Evolutionary conservation across 2,888 invertebrate genomes (phyloP).

Genomic region (Eulithis testata): DNA sequence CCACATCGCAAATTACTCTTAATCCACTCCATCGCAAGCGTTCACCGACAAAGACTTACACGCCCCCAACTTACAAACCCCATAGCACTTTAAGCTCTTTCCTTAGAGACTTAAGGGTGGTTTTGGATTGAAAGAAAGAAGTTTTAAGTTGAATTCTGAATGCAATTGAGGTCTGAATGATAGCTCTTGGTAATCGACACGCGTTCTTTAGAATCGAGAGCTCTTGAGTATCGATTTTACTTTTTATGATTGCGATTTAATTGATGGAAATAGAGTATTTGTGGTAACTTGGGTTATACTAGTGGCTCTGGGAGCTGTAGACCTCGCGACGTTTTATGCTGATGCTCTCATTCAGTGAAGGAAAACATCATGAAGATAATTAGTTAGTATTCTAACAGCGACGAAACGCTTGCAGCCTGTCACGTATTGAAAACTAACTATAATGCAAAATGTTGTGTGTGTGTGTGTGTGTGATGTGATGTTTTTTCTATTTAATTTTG

Average conservation of each 20-base stretch:
- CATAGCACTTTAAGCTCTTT: constrained; percentile 33
- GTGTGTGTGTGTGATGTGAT: too few relatives aligned
- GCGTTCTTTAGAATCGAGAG: constrained; percentile 42
- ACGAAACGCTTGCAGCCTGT: too few relatives aligned
- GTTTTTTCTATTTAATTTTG: too few relatives aligned
- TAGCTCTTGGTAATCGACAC: constrained; percentile 65
- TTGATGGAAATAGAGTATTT: constrained; percentile 26
- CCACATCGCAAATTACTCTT: constrained; percentile 73
- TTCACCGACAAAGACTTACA: constrained; percentile 60
- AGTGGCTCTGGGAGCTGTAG: too few relatives aligned
- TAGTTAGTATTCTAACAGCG: too few relatives aligned
- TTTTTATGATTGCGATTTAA: constrained; percentile 33
- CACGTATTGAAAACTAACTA: too few relatives aligned
- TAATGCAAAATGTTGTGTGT: too few relatives aligned
- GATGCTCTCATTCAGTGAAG: too few relatives aligned
- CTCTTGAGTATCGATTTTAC: constrained; percentile 49
- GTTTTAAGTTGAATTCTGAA: constrained; percentile 53
- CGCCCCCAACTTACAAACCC: constrained; percentile 40
- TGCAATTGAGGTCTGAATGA: constrained; percentile 65
- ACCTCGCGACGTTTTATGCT: too few relatives aligned
- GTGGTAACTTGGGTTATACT: constrained; percentile 6
- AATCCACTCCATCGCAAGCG: constrained; percentile 75
- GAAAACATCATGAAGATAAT: too few relatives aligned
- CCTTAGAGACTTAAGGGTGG: constrained; percentile 27
- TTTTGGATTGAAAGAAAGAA: constrained; percentile 27